Percentiles rank a stretch among this genome's conserved stretches.
These are phyloP conservation scores for Hestina assimilis DNA, from an alignment of 1,140 invertebrate species.

Conservation along the genomic window DNA sequence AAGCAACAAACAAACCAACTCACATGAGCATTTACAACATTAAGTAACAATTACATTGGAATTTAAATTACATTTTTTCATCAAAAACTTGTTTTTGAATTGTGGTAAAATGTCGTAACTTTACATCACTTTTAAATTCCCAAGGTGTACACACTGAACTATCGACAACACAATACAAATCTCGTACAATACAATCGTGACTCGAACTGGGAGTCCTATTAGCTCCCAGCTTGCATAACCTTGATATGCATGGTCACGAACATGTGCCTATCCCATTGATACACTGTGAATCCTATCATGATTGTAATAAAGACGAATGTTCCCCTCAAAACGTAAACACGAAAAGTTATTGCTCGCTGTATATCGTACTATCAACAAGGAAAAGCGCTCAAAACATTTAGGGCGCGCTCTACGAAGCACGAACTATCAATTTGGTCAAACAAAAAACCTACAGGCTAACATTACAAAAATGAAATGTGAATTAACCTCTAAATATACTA, in stretches of 20 bases:
- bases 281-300: background rate
- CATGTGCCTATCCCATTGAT: background rate
- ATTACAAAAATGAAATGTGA: background rate
- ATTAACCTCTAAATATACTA: background rate
- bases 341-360: slow-evolving; percentile 8
- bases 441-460: slow-evolving; percentile 13
- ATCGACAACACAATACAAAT: slow-evolving; percentile 20
- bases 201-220: slow-evolving; percentile 34
- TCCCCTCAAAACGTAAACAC: background rate
- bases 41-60: no score
- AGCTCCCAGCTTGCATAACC: slow-evolving; percentile 52
- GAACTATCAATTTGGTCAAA: slow-evolving; percentile 33
- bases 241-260: slow-evolving; percentile 26
- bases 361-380: slow-evolving; percentile 24
- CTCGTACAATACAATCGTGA: slow-evolving; percentile 43
- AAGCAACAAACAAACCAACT: no score
- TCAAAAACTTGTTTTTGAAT: no score
- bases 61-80: no score
- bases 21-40: no score
- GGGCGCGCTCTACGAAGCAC: slow-evolving; percentile 21
- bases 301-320: slow-evolving; percentile 9
- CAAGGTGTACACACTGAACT: background rate
- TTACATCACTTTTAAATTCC: no score
- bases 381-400: slow-evolving; percentile 30
- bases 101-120: no score